Evolutionary conservation across 53 echinoderm and acorn worm species (phyloP).

Genomic region (Holothuria scabra): DNA sequence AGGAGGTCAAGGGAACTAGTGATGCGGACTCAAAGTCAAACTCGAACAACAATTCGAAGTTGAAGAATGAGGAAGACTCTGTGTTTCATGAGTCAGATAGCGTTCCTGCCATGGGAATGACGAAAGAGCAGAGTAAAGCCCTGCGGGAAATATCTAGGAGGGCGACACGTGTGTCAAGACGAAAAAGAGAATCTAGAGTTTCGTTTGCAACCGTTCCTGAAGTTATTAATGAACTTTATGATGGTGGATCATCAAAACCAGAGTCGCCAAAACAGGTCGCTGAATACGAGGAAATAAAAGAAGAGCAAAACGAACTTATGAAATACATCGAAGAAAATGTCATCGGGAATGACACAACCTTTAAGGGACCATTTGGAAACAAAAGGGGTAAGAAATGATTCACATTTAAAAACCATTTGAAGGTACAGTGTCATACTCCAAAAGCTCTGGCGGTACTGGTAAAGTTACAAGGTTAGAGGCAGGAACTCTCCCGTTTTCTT

Average conservation of each 20-base stretch:
- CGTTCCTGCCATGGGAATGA: slow-evolving; percentile 26
- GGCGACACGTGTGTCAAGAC: slow-evolving; percentile 34
- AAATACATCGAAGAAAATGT: slow-evolving; percentile 87
- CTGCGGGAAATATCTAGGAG: slow-evolving; percentile 35
- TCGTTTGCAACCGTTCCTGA: slow-evolving; percentile 49
- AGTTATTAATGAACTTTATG: slow-evolving; percentile 39
- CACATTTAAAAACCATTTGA: too few relatives aligned
- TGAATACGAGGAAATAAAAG: slow-evolving; percentile 18
- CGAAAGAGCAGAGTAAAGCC: slow-evolving; percentile 39
- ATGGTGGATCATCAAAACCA: not conserved
- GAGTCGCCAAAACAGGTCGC: not conserved
- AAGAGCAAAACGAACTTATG: slow-evolving; percentile 61
- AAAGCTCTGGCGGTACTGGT: too few relatives aligned
- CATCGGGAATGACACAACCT: slow-evolving; percentile 75
- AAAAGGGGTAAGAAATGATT: slow-evolving; percentile 88
- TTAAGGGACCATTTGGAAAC: slow-evolving; percentile 82
- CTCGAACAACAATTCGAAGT: slow-evolving; percentile 12
- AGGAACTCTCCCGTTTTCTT: too few relatives aligned
- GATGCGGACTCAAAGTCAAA: not conserved
- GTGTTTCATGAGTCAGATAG: not conserved
- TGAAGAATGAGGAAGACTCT: slow-evolving; percentile 2
- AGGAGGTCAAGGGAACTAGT: too few relatives aligned
- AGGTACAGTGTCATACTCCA: too few relatives aligned
- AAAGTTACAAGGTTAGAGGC: too few relatives aligned
- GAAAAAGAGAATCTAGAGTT: slow-evolving; percentile 38